Evolutionary conservation across 2,888 invertebrate species (phyloP).

Genomic region (Caradrina clavipalpis): DNA sequence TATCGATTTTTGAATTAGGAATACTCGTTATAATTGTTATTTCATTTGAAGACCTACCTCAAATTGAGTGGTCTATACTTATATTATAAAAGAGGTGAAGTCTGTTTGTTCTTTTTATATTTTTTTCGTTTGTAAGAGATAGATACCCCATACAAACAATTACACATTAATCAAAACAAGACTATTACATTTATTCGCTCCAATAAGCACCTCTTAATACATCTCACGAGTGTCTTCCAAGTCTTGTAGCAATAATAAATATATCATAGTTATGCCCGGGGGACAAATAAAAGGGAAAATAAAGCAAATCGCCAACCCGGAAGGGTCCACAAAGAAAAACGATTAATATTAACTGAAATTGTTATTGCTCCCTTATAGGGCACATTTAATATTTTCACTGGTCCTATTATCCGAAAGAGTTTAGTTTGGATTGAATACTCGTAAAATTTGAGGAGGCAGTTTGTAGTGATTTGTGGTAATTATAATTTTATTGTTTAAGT

Average conservation of each 20-base stretch:
- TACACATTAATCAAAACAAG: conserved; percentile 58
- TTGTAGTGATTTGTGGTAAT: conserved; percentile 61
- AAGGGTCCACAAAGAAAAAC: conserved; percentile 90
- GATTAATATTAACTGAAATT: conserved; percentile 91
- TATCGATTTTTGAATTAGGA: no score
- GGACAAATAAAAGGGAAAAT: conserved; percentile 89
- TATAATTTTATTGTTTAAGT: conserved; percentile 56
- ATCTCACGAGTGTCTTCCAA: conserved; percentile 87
- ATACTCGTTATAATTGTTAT: no score
- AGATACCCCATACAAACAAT: conserved; percentile 11
- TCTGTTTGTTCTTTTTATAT: no score
- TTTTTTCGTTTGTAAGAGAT: no score
- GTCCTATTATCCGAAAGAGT: conserved; percentile 82
- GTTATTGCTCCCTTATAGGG: conserved; percentile 86
- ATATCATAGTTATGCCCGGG: conserved; percentile 88
- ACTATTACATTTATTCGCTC: conserved; percentile 62
- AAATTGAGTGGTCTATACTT: no score
- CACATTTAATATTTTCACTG: conserved; percentile 88
- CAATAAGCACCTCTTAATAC: conserved; percentile 83
- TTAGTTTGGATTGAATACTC: conserved; percentile 78
- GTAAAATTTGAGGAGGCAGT: conserved; percentile 64
- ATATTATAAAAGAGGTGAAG: no score
- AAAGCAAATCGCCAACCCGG: conserved; percentile 86
- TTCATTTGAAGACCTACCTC: no score
- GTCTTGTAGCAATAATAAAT: conserved; percentile 88